Evolutionary conservation across 2,113 vertebrate genomes (phyloP).

Genomic region (Eulemur macaco): DNA sequence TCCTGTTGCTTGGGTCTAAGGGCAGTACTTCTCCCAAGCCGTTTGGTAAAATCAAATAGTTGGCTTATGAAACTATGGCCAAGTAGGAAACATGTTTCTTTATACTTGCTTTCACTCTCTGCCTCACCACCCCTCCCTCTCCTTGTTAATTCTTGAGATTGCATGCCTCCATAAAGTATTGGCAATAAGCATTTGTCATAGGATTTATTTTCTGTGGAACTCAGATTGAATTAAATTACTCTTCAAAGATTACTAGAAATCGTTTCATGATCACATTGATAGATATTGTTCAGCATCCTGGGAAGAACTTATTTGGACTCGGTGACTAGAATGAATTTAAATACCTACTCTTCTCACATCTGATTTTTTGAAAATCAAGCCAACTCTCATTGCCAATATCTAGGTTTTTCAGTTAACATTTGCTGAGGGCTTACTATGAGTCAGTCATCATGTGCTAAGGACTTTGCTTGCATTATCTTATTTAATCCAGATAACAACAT

Average conservation of each 20-base stretch:
- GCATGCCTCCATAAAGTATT: background rate
- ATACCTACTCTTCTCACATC: background rate
- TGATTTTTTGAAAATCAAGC: background rate
- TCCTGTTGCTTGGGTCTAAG: background rate
- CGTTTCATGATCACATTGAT: background rate
- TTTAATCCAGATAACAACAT: background rate
- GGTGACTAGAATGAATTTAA: constrained; percentile 30
- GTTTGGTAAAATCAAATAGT: background rate
- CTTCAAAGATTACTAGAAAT: background rate
- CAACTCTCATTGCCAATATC: background rate
- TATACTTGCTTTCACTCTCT: background rate
- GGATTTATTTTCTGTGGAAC: background rate
- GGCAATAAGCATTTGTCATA: background rate
- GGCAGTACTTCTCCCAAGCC: background rate
- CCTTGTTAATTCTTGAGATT: background rate
- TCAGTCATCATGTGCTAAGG: background rate
- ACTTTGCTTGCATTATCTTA: background rate
- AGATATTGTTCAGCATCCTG: background rate
- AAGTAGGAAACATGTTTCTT: background rate
- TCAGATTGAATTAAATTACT: background rate
- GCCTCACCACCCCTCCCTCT: background rate
- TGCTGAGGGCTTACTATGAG: background rate
- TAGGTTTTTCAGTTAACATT: constrained; percentile 22
- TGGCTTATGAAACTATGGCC: background rate
- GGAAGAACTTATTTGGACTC: constrained; percentile 8